These are phyloP conservation scores for Alfaro cultratus DNA, from an alignment of 2,797 vertebrate species.

Conservation along the genomic window DNA sequence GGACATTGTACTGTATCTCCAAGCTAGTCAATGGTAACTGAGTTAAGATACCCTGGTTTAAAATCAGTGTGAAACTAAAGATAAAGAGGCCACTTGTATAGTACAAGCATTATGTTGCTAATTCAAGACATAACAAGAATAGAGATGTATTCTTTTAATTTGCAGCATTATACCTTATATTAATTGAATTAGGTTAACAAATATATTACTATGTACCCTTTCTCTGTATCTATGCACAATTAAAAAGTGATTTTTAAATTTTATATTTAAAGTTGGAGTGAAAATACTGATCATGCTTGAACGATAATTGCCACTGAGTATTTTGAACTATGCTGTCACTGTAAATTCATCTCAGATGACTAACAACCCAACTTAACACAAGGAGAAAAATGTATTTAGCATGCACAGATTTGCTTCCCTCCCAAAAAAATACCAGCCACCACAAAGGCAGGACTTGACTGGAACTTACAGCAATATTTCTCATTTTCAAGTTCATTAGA, in stretches of 20 bases:
- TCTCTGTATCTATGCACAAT: not conserved
- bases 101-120: not conserved
- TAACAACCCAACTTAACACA: conserved; percentile 12
- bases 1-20: too few species aligned
- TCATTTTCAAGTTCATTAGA: conserved; percentile 73
- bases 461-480: conserved; percentile 45
- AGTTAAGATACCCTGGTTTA: not conserved
- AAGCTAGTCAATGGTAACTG: not conserved
- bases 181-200: not conserved
- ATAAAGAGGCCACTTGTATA: not conserved
- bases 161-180: not conserved
- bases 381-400: conserved; percentile 23
- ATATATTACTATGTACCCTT: not conserved
- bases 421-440: conserved; percentile 22
- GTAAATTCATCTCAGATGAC: not conserved
- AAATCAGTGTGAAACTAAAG: not conserved
- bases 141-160: not conserved
- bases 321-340: not conserved
- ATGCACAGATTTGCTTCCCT: conserved; percentile 25
- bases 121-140: not conserved
- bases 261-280: not conserved
- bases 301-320: not conserved
- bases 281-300: not conserved
- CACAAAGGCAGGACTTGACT: conserved; percentile 30
- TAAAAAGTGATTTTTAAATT: not conserved